Evolutionary conservation across 2,113 vertebrate species (phyloP).

Genomic region (Sinosuthora webbiana): DNA sequence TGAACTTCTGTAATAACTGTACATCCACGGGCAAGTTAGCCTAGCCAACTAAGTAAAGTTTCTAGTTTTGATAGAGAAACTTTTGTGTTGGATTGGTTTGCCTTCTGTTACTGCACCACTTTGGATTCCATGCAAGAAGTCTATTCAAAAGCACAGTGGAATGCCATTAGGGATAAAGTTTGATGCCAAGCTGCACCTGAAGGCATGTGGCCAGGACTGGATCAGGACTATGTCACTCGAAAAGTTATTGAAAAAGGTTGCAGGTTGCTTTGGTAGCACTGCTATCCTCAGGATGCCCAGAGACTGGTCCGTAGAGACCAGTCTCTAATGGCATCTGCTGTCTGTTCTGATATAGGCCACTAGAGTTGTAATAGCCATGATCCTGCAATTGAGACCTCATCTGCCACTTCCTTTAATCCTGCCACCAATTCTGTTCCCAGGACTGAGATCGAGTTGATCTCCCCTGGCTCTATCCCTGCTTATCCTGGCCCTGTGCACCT

Average conservation of each 20-base stretch:
- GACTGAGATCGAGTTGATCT: background rate
- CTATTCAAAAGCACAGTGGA: background rate
- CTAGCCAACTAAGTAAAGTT: background rate
- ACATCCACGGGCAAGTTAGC: background rate
- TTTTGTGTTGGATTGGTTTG: background rate
- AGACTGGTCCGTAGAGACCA: fast-evolving
- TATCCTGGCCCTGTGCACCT: background rate
- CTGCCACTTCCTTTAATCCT: background rate
- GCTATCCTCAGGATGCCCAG: fast-evolving
- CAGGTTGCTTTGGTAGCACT: background rate
- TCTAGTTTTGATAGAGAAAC: background rate
- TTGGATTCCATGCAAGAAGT: background rate
- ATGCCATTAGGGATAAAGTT: background rate
- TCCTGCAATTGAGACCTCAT: background rate
- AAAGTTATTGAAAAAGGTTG: background rate
- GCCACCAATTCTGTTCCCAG: background rate
- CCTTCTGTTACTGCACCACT: background rate
- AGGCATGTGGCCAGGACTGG: background rate
- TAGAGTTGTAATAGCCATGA: background rate
- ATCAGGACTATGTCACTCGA: background rate
- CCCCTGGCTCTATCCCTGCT: background rate
- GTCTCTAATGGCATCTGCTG: background rate
- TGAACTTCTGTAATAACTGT: background rate
- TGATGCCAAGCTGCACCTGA: background rate
- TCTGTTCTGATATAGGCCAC: background rate